These are phyloP conservation scores for Artemia sinica DNA, from an alignment of 2,888 invertebrate genomes.

Conservation along the genomic window DNA sequence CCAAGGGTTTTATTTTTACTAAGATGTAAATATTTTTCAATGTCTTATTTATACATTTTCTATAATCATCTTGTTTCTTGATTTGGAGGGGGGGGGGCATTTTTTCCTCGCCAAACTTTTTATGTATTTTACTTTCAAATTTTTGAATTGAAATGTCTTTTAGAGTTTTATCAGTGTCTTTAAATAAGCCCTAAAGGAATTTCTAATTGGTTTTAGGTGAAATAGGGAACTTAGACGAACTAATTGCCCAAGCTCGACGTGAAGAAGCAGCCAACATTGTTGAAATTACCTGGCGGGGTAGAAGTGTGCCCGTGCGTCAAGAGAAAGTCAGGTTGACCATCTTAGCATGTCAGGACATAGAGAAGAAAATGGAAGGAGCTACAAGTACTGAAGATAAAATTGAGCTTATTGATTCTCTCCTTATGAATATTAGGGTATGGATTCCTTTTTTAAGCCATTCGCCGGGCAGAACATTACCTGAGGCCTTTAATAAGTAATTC, in stretches of 20 bases:
- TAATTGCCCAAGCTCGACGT: slow-evolving; percentile 66
- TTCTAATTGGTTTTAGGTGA: not conserved
- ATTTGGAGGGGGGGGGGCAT: too few species aligned
- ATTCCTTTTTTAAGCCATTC: slow-evolving; percentile 51
- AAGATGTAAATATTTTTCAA: too few species aligned
- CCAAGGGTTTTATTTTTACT: too few species aligned
- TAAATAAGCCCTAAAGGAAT: too few species aligned
- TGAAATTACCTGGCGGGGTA: slow-evolving; percentile 75
- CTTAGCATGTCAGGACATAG: slow-evolving; percentile 57
- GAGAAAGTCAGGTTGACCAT: slow-evolving; percentile 63
- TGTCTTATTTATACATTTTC: too few species aligned
- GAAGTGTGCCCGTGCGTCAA: slow-evolving; percentile 61
- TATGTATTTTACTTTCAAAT: too few species aligned
- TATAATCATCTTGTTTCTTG: too few species aligned
- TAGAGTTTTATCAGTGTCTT: too few species aligned
- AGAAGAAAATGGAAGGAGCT: slow-evolving; percentile 39
- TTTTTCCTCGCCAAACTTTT: too few species aligned
- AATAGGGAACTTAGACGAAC: slow-evolving; percentile 34
- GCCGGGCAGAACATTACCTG: too few species aligned
- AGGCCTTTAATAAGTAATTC: too few species aligned
- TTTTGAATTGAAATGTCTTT: too few species aligned
- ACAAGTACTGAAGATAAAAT: slow-evolving; percentile 43
- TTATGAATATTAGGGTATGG: slow-evolving; percentile 89
- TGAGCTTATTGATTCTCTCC: slow-evolving; percentile 68
- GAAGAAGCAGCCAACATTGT: slow-evolving; percentile 59